Evolutionary conservation across 2,888 invertebrate genomes (phyloP).

Genomic region (Acanthococcus lagerstroemiae): DNA sequence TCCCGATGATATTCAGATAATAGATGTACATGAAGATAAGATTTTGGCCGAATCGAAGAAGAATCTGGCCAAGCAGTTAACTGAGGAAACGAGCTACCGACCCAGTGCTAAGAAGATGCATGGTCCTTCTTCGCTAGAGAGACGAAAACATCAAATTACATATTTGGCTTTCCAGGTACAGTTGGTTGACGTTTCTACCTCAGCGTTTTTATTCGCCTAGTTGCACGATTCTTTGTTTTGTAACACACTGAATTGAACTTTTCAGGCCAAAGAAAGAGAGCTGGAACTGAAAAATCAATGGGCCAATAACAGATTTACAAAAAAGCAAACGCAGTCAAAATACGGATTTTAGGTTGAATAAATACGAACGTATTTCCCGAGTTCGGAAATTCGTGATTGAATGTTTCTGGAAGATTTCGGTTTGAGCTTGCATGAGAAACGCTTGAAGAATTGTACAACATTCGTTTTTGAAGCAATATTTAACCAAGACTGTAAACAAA

Average conservation of each 20-base stretch:
- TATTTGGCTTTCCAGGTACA: conserved; percentile 81
- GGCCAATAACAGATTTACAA: conserved; percentile 75
- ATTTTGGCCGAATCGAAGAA: conserved; percentile 73
- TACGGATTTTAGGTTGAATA: conserved; percentile 96
- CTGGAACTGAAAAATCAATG: conserved; percentile 87
- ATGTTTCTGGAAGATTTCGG: no score
- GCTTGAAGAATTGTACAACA: no score
- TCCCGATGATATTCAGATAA: conserved; percentile 10
- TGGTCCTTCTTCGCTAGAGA: conserved; percentile 53
- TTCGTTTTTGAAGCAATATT: no score
- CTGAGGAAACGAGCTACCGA: conserved; percentile 50
- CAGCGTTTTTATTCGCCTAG: no score
- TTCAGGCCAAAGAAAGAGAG: conserved; percentile 88
- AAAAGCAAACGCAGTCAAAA: conserved; percentile 84
- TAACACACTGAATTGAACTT: background rate
- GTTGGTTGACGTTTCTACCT: no score
- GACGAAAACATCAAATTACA: conserved; percentile 89
- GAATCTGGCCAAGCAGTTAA: conserved; percentile 69
- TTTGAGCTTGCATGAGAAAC: no score
- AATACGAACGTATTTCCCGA: no score
- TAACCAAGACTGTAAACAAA: no score
- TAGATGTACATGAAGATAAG: conserved; percentile 46
- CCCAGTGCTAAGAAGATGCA: background rate
- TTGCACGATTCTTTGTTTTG: background rate
- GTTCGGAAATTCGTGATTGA: no score